Evolutionary conservation across 1,140 invertebrate species (phyloP).

Genomic region (Drosophila persimilis): DNA sequence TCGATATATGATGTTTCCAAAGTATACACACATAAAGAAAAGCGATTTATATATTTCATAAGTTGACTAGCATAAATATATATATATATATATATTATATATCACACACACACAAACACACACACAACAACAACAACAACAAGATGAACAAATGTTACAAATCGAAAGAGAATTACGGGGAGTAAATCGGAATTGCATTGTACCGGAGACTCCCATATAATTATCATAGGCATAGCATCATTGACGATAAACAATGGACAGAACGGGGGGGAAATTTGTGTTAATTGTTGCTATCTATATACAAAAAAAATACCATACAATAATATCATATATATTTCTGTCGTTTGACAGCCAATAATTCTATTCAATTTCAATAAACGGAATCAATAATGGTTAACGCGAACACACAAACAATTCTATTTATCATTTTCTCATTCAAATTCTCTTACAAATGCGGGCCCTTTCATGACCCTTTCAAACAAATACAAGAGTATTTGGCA

Average conservation of each 20-base stretch:
- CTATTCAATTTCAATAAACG: constrained; percentile 77
- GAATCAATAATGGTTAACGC: constrained; percentile 53
- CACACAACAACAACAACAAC: not conserved
- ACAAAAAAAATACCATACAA: constrained; percentile 48
- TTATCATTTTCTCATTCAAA: not conserved
- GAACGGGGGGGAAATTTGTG: constrained; percentile 47
- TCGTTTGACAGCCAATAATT: constrained; percentile 71
- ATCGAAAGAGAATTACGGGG: constrained; percentile 1
- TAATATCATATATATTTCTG: constrained; percentile 54
- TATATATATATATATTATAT: constrained; percentile 27
- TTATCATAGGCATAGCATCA: constrained; percentile 1
- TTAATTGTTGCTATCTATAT: constrained; percentile 78
- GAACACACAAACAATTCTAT: constrained; percentile 17
- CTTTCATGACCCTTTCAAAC: no score
- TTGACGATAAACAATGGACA: not conserved
- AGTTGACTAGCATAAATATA: constrained; percentile 20
- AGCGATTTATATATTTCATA: constrained; percentile 42
- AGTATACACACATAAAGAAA: constrained; percentile 22
- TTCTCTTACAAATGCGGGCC: no score
- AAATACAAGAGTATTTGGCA: no score
- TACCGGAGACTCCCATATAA: constrained; percentile 1
- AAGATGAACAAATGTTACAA: constrained; percentile 9
- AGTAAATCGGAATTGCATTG: constrained; percentile 21
- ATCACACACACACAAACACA: no score
- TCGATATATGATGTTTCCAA: constrained; percentile 66